phyloP scores from a whole-genome alignment of 2,113 vertebrate species.

The Labrus mixtus region DNA sequence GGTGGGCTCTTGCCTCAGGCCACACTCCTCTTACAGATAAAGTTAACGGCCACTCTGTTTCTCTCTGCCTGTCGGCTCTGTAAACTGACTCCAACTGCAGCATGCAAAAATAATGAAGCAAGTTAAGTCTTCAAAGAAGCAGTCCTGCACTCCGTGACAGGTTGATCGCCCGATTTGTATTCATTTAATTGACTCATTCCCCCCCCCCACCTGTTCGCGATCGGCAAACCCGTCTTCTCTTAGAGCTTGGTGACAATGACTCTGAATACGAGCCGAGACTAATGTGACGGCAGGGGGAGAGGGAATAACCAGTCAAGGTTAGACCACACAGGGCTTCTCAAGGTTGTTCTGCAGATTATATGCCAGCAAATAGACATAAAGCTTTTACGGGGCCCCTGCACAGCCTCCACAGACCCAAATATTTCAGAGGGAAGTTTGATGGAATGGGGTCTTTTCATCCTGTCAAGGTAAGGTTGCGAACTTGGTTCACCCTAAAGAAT shows the following conservation, averaged over 20 bases:
- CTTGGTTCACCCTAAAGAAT: conserved; percentile 69
- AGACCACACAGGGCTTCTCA: conserved; percentile 61
- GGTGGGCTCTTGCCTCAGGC: conserved; percentile 63
- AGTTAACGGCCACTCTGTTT: conserved; percentile 53
- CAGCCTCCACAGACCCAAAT: conserved; percentile 65
- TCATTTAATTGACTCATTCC: conserved; percentile 66
- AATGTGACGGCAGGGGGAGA: conserved; percentile 55
- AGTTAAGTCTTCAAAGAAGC: conserved; percentile 60
- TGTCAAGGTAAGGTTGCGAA: conserved; percentile 77
- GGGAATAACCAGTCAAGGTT: conserved; percentile 64
- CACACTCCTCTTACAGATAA: conserved; percentile 61
- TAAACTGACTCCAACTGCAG: conserved; percentile 47
- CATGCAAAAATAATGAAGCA: conserved; percentile 65
- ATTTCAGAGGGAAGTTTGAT: conserved; percentile 71
- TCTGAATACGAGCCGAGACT: conserved; percentile 69
- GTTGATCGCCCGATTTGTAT: conserved; percentile 74
- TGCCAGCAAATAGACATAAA: conserved; percentile 50
- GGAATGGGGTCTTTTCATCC: conserved; percentile 63
- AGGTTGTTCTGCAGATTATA: conserved; percentile 73
- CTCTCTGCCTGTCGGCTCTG: conserved; percentile 42
- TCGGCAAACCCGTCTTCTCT: conserved; percentile 32
- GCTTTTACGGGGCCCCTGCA: conserved; percentile 51
- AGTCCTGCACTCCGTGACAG: conserved; percentile 55
- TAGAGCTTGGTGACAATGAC: conserved; percentile 64
- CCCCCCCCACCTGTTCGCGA: conserved; percentile 16